Evolutionary conservation across 2,888 invertebrate genomes (phyloP).

Genomic region (Hydrotaea diabolus): DNA sequence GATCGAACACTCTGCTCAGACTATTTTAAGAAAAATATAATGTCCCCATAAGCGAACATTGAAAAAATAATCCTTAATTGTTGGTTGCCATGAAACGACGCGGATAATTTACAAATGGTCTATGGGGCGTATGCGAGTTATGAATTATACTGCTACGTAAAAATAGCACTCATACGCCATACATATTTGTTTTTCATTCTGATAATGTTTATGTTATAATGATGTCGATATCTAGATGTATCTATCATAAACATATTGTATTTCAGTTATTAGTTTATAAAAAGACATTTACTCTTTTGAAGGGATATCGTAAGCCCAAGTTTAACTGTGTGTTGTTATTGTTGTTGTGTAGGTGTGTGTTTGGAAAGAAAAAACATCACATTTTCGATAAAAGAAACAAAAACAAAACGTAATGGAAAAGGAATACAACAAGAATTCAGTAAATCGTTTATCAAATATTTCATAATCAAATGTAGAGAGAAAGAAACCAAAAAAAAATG

Average conservation of each 20-base stretch:
- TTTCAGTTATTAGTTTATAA: not conserved
- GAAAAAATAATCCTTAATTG: too few species aligned
- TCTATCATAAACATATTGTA: not conserved
- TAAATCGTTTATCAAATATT: constrained; percentile 21
- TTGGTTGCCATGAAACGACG: not conserved
- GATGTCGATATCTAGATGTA: not conserved
- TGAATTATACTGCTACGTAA: not conserved
- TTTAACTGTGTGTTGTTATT: constrained; percentile 74
- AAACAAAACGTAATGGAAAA: constrained; percentile 27
- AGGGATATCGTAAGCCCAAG: constrained; percentile 80
- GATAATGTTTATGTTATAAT: not conserved
- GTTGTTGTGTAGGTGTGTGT: constrained; percentile 37
- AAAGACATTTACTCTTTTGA: constrained; percentile 77
- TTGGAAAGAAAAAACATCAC: constrained; percentile 55
- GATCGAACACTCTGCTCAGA: not conserved
- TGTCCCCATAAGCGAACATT: not conserved
- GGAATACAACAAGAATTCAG: constrained; percentile 36
- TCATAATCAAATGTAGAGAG: constrained; percentile 19
- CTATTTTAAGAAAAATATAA: not conserved
- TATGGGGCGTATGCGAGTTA: not conserved
- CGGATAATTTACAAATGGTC: not conserved
- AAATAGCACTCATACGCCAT: constrained; percentile 6
- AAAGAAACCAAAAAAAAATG: not conserved
- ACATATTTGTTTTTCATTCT: not conserved
- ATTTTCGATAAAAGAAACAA: constrained; percentile 47